Evolutionary conservation across 1,140 invertebrate species (phyloP).

Genomic region (Drosophila bifasciata): DNA sequence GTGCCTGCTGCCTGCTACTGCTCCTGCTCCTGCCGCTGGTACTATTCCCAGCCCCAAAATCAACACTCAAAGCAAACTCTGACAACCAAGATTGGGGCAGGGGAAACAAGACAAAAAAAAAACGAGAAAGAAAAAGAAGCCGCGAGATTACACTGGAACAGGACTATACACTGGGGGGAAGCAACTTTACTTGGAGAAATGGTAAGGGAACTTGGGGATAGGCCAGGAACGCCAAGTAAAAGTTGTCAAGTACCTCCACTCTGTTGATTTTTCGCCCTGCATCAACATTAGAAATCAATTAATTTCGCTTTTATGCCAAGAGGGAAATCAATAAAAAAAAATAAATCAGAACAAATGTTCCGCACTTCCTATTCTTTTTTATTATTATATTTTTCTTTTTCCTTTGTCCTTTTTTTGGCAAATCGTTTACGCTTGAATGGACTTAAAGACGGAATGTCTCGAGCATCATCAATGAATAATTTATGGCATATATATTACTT

Average conservation of each 20-base stretch:
- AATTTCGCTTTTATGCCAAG: conserved; percentile 44
- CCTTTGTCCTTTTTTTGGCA: conserved; percentile 27
- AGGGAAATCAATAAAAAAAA: conserved; percentile 63
- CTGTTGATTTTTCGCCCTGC: conserved; percentile 57
- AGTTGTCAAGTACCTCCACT: conserved; percentile 64
- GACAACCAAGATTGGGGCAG: conserved; percentile 32
- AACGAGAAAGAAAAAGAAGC: conserved; percentile 7
- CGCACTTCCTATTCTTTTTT: conserved; percentile 1
- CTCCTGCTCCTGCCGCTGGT: no score
- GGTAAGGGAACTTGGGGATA: no score
- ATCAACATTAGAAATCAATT: conserved; percentile 71
- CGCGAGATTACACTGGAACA: conserved; percentile 7
- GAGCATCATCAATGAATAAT: conserved; percentile 41
- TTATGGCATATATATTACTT: conserved; percentile 5
- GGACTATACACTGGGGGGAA: neutral
- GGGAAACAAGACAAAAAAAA: conserved; percentile 12
- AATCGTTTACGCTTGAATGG: conserved; percentile 33
- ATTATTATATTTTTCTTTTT: conserved; percentile 1
- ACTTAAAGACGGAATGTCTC: neutral
- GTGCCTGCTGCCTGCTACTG: no score
- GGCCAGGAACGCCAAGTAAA: conserved; percentile 10
- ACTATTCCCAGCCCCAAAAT: conserved; percentile 49
- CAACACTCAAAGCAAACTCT: conserved; percentile 58
- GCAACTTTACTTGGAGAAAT: no score
- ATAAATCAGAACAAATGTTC: conserved; percentile 34